phyloP scores from a whole-genome alignment of 2,113 vertebrate species.

The zebrafish (Danio rerio) region GRCz12tu NC_133183.1:47963501-47964000 shows the following conservation, averaged over 20 bases:
- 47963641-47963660: slow-evolving; percentile 24
- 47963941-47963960: neutral
- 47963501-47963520: slow-evolving; percentile 40
- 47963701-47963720: slow-evolving; percentile 15
- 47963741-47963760: slow-evolving; percentile 10
- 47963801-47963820: neutral
- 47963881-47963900: neutral
- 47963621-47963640: slow-evolving; percentile 36
- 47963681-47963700: slow-evolving; percentile 45
- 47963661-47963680: slow-evolving; percentile 43
- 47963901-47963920: neutral
- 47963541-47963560: neutral
- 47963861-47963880: neutral
- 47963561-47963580: slow-evolving; percentile 5
- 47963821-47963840: no score
- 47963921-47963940: neutral
- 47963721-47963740: slow-evolving; percentile 29
- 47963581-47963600: slow-evolving; percentile 17
- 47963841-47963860: no score
- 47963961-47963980: slow-evolving; percentile 6
- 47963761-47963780: neutral
- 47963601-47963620: slow-evolving; percentile 30
- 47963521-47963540: neutral
- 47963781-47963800: neutral
- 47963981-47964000: slow-evolving; percentile 12